Evolutionary conservation across 2,113 vertebrate species (phyloP).

Genomic region (Myrmophylax atrothorax): DNA sequence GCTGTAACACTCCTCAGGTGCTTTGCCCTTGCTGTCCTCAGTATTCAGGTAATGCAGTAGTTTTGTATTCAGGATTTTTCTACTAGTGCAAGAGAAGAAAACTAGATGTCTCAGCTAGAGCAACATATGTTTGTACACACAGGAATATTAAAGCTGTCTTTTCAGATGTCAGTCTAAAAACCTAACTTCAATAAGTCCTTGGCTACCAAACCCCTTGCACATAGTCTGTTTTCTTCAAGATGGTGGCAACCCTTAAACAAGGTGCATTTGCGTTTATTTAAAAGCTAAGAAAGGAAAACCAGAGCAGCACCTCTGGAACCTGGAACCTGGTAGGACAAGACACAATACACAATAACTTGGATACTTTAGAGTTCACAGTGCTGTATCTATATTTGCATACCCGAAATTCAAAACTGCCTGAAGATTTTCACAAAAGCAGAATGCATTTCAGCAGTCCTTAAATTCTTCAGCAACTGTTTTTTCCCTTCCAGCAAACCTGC

Average conservation of each 20-base stretch:
- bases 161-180: neutral
- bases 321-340: neutral
- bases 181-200: neutral
- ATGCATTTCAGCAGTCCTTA: neutral
- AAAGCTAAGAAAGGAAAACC: neutral
- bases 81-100: neutral
- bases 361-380: neutral
- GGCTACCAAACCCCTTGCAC: neutral
- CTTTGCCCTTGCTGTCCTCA: neutral
- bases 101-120: neutral
- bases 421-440: neutral
- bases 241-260: neutral
- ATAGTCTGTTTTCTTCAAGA: neutral
- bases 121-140: neutral
- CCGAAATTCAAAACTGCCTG: neutral
- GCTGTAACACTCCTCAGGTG: neutral
- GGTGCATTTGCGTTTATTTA: neutral
- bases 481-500: neutral
- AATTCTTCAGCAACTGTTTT: neutral
- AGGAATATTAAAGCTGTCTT: neutral
- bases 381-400: neutral
- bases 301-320: neutral
- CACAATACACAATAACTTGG: neutral
- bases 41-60: neutral
- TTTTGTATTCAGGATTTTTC: neutral